Conservation (phyloP, 1,140 invertebrate genomes). For the Drosophila mojavensis region DNA sequence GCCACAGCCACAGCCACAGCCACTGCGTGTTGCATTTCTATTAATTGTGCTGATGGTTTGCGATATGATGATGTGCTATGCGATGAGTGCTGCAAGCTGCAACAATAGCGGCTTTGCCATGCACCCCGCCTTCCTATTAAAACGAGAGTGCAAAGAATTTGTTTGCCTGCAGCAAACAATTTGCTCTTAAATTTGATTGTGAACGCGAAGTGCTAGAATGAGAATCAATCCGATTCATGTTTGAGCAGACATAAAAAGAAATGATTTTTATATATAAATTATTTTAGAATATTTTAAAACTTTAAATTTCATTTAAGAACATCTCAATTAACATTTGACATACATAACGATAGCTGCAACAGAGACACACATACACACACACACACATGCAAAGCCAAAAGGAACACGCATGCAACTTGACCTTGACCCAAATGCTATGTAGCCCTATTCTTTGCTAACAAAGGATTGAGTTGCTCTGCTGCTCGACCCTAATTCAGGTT, state of each 20-base stretch:
- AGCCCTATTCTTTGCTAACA: slow-evolving; percentile 35
- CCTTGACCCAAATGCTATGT: slow-evolving; percentile 70
- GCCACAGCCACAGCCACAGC: too few species aligned
- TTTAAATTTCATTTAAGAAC: neutral
- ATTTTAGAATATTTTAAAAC: too few species aligned
- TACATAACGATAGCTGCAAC: slow-evolving; percentile 20
- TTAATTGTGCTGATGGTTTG: slow-evolving; percentile 73
- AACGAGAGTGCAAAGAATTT: slow-evolving; percentile 29
- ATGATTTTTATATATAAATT: too few species aligned
- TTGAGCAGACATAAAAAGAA: neutral
- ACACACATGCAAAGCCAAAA: slow-evolving; percentile 16
- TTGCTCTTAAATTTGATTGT: slow-evolving; percentile 61
- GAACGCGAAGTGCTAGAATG: neutral
- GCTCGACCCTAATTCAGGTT: slow-evolving; percentile 15
- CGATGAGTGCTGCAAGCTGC: slow-evolving; percentile 52
- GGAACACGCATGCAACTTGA: slow-evolving; percentile 30
- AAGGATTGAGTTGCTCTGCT: slow-evolving; percentile 19
- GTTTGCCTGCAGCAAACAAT: slow-evolving; percentile 27
- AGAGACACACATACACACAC: neutral
- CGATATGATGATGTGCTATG: too few species aligned
- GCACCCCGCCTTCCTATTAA: neutral
- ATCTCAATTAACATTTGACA: slow-evolving; percentile 49
- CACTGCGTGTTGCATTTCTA: slow-evolving; percentile 60
- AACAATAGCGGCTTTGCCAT: slow-evolving; percentile 35
- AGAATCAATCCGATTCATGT: neutral